Evolutionary conservation across 2,113 vertebrate genomes (phyloP).

Genomic region (Narcine bancroftii): DNA sequence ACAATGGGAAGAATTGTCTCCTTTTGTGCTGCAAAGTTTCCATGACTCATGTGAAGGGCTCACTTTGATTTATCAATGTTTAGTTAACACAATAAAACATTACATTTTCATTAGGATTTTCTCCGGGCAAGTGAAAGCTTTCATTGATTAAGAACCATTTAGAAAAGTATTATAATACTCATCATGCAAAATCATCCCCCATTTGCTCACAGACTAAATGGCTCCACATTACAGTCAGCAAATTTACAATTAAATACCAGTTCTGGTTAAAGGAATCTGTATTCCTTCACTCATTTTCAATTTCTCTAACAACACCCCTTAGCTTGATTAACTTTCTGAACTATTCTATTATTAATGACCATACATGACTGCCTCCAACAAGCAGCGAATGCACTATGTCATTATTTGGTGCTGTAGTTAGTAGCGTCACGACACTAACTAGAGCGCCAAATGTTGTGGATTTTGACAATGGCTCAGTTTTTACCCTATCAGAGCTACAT

Average conservation of each 20-base stretch:
- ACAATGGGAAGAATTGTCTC: too few relatives aligned
- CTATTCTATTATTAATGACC: background rate
- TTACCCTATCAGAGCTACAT: too few relatives aligned
- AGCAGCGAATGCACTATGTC: background rate
- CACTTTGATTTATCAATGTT: background rate
- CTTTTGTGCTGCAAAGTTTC: too few relatives aligned
- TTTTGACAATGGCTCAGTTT: too few relatives aligned
- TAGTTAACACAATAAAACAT: background rate
- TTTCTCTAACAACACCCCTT: background rate
- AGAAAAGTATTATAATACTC: background rate
- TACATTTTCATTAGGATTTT: background rate
- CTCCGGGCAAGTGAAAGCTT: background rate
- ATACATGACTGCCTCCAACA: background rate
- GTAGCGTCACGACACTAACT: background rate
- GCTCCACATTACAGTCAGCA: background rate
- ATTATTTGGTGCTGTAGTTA: background rate
- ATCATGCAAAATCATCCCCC: background rate
- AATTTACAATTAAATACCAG: background rate
- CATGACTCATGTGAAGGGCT: too few relatives aligned
- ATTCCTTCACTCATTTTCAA: background rate
- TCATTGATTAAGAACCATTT: background rate
- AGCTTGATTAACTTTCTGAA: background rate
- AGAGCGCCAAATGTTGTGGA: too few relatives aligned
- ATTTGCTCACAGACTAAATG: background rate
- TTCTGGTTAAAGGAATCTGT: background rate